Evolutionary conservation across 2,797 vertebrate species (phyloP).

Genomic region (Rhinophrynus dorsalis): DNA sequence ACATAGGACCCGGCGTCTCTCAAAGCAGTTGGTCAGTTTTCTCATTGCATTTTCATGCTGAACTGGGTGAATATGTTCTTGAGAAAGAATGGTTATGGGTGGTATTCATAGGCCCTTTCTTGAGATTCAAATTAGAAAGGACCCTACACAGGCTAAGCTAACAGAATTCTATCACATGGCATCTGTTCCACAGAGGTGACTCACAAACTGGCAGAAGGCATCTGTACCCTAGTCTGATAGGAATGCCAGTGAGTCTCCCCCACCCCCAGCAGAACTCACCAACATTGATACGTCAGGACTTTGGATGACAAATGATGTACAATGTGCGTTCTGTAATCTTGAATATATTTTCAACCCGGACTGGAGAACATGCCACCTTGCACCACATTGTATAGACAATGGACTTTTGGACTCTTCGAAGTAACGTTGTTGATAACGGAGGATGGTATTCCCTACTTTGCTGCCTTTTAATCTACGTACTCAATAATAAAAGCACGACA

Average conservation of each 20-base stretch:
- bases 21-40: conserved; percentile 6
- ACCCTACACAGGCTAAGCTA: too few species aligned
- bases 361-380: neutral
- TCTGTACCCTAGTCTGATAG: too few species aligned
- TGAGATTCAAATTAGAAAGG: too few species aligned
- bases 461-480: conserved; percentile 17
- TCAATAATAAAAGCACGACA: conserved; percentile 12
- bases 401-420: neutral
- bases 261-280: too few species aligned
- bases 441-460: conserved; percentile 14
- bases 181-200: too few species aligned
- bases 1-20: too few species aligned
- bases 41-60: neutral
- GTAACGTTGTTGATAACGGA: neutral
- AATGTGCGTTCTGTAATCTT: neutral
- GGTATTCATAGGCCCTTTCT: too few species aligned
- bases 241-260: too few species aligned
- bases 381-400: neutral
- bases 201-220: neutral
- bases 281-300: neutral
- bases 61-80: too few species aligned
- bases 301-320: neutral
- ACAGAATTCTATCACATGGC: too few species aligned
- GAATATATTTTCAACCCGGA: neutral
- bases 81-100: too few species aligned